Percentiles rank a stretch among this genome's conserved stretches.
Evolutionary conservation across 2,888 invertebrate species (phyloP).

Genomic region (Brenthis ino): DNA sequence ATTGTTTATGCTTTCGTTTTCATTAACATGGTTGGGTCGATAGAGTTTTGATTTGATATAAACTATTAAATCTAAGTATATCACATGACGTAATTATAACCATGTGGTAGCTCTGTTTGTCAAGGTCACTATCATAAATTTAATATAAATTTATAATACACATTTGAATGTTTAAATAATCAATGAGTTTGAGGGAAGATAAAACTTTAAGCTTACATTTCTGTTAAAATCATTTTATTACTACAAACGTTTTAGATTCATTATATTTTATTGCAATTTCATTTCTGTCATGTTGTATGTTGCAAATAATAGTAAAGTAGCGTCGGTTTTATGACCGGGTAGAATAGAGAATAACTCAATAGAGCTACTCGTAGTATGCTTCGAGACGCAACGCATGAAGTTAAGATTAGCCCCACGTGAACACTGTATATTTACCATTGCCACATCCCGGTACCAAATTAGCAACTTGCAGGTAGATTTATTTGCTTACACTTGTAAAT

Average conservation of each 20-base stretch:
- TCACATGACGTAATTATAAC: slow-evolving; percentile 10
- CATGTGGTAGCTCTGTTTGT: slow-evolving; percentile 16
- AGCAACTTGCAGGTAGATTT: slow-evolving; percentile 31
- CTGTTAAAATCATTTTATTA: neutral
- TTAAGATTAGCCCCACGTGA: slow-evolving; percentile 37
- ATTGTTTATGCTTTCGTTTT: neutral
- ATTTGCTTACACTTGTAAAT: slow-evolving; percentile 26
- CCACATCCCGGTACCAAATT: slow-evolving; percentile 31
- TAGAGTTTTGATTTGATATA: slow-evolving; percentile 10
- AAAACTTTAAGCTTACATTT: slow-evolving; percentile 50
- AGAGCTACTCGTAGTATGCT: slow-evolving; percentile 41
- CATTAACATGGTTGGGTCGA: neutral
- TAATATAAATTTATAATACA: slow-evolving; percentile 14
- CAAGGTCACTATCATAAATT: slow-evolving; percentile 17
- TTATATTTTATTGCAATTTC: slow-evolving; percentile 13
- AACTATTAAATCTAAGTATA: slow-evolving; percentile 4
- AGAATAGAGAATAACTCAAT: slow-evolving; percentile 48
- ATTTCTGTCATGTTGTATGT: slow-evolving; percentile 10
- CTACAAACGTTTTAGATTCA: neutral
- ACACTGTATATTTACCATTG: slow-evolving; percentile 28
- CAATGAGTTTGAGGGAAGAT: slow-evolving; percentile 4
- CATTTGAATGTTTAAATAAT: slow-evolving; percentile 19
- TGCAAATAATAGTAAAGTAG: slow-evolving; percentile 30
- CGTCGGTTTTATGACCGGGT: slow-evolving; percentile 43
- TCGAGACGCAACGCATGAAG: slow-evolving; percentile 43